Conservation (phyloP, 2,797 vertebrate genomes). For the Echiichthys vipera region DNA sequence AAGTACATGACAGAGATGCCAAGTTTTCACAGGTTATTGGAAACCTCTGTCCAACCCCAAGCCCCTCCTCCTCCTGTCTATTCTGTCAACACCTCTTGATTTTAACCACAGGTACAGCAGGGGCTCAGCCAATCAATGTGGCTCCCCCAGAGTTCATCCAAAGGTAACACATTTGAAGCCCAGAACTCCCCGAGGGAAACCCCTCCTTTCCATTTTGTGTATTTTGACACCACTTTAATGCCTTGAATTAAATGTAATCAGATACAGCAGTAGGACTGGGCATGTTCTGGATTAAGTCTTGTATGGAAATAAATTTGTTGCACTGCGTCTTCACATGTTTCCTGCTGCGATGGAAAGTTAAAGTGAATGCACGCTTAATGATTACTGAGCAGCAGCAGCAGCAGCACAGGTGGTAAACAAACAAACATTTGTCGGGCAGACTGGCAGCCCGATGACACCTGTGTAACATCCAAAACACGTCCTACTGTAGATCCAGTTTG, state of each 20-base stretch:
- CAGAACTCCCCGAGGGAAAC: slow-evolving; percentile 68
- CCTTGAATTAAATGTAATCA: slow-evolving; percentile 52
- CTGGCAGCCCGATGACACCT: slow-evolving; percentile 63
- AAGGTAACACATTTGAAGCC: slow-evolving; percentile 79
- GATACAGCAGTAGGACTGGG: slow-evolving; percentile 25
- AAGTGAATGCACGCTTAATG: slow-evolving; percentile 65
- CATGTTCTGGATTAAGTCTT: slow-evolving; percentile 34
- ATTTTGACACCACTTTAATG: slow-evolving; percentile 71
- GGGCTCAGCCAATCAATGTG: slow-evolving; percentile 68
- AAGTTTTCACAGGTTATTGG: slow-evolving; percentile 64
- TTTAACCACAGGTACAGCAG: slow-evolving; percentile 76
- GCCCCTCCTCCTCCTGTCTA: slow-evolving; percentile 38
- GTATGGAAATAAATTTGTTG: slow-evolving; percentile 55
- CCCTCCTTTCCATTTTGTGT: slow-evolving; percentile 50
- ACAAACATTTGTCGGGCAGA: slow-evolving; percentile 63
- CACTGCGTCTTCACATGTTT: slow-evolving; percentile 40
- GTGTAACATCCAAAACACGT: slow-evolving; percentile 46
- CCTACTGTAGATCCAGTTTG: slow-evolving; percentile 58
- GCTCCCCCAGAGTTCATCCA: slow-evolving; percentile 76
- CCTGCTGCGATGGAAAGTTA: slow-evolving; percentile 58
- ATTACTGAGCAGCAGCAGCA: slow-evolving; percentile 58
- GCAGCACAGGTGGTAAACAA: slow-evolving; percentile 72
- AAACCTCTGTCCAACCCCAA: slow-evolving; percentile 53
- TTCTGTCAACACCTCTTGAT: slow-evolving; percentile 79
- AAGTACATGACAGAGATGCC: slow-evolving; percentile 65